Conservation (phyloP, 2,797 vertebrate species). For the Megaceryle alcyon region DNA sequence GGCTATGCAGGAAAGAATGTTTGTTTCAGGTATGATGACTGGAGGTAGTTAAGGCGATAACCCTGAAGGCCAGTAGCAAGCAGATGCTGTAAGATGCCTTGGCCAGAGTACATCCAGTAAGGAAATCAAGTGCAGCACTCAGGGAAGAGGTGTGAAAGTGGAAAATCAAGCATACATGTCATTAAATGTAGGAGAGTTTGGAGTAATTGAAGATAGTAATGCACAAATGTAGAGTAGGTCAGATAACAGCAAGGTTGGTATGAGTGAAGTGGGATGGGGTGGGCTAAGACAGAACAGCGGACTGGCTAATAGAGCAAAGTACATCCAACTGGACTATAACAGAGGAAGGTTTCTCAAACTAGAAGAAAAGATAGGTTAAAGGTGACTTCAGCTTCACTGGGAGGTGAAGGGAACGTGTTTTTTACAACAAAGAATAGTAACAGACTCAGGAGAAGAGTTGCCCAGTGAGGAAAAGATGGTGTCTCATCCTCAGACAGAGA, state of each 20-base stretch:
- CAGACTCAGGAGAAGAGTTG: not conserved
- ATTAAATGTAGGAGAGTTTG: not conserved
- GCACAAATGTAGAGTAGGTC: not conserved
- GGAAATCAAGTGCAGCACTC: not conserved
- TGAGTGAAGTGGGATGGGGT: not conserved
- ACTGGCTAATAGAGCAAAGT: not conserved
- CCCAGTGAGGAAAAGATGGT: not conserved
- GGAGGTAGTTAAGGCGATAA: not conserved
- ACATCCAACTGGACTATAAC: not conserved
- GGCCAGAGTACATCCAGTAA: not conserved
- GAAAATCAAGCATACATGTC: not conserved
- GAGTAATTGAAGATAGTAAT: not conserved
- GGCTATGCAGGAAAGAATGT: not conserved
- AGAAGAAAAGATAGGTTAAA: not conserved
- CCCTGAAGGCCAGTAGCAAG: not conserved
- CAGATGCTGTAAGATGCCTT: not conserved
- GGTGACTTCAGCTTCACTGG: not conserved
- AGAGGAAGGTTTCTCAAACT: not conserved
- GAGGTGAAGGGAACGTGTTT: not conserved
- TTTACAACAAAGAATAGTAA: not conserved
- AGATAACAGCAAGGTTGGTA: not conserved
- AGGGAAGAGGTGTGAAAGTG: not conserved
- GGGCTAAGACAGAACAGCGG: not conserved
- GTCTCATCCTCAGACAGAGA: not conserved
- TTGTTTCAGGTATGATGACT: not conserved